A percentile compares a stretch with the other conserved stretches of the same genome.
Conservation (phyloP, 2,797 vertebrate genomes). For the Bradypodion pumilum region DNA sequence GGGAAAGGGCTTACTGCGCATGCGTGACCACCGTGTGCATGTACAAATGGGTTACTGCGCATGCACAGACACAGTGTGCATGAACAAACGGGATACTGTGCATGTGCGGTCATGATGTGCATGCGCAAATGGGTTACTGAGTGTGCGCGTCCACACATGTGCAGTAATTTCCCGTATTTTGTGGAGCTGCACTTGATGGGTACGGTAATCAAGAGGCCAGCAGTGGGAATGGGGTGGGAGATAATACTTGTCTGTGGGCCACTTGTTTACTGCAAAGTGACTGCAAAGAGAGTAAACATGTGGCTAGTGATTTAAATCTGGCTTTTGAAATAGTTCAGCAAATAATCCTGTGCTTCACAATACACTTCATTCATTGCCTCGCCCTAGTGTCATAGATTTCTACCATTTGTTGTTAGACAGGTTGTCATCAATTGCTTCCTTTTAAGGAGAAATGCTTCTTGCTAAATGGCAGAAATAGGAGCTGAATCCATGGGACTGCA, state of each 20-base stretch:
- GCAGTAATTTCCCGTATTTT: too few relatives aligned
- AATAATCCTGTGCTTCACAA: not conserved
- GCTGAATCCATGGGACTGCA: not conserved
- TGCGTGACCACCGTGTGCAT: too few relatives aligned
- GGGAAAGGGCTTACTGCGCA: too few relatives aligned
- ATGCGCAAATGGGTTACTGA: too few relatives aligned
- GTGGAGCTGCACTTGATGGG: too few relatives aligned
- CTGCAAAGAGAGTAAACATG: not conserved
- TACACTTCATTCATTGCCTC: not conserved
- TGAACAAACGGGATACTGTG: too few relatives aligned
- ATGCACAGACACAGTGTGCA: too few relatives aligned
- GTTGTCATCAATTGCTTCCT: not conserved
- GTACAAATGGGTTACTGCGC: too few relatives aligned
- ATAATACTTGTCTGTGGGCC: too few relatives aligned
- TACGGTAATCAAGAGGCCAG: not conserved
- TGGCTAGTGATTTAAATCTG: not conserved
- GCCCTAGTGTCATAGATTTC: not conserved
- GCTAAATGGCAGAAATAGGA: not conserved
- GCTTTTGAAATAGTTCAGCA: conserved; percentile 21
- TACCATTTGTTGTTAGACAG: not conserved
- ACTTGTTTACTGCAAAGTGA: not conserved
- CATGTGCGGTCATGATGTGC: too few relatives aligned
- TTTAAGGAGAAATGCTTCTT: not conserved
- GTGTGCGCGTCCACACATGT: too few relatives aligned
- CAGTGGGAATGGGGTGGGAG: not conserved